These are phyloP conservation scores for Toxotes lorentzi DNA, from an alignment of 2,797 vertebrate genomes.

Conservation along the genomic window DNA sequence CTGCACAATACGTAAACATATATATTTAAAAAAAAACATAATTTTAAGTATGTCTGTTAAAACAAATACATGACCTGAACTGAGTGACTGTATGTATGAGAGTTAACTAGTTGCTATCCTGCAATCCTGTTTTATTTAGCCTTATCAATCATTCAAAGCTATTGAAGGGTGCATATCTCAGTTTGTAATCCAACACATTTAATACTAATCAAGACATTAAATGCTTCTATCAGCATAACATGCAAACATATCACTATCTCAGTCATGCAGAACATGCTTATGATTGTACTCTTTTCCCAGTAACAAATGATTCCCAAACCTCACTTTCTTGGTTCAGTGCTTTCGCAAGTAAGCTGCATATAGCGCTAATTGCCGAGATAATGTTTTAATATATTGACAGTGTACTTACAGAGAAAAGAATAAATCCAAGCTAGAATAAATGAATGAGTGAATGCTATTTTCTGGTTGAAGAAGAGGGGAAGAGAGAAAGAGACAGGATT, in stretches of 20 bases:
- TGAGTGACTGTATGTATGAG: neutral
- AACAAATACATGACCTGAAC: slow-evolving; percentile 1
- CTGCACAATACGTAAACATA: neutral
- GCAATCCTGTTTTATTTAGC: neutral
- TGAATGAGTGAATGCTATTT: slow-evolving; percentile 35
- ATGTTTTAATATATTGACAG: slow-evolving; percentile 59
- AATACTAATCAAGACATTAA: slow-evolving; percentile 43
- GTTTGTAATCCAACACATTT: slow-evolving; percentile 26
- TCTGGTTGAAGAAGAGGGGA: neutral
- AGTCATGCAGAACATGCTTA: slow-evolving; percentile 44
- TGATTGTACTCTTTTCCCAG: slow-evolving; percentile 40
- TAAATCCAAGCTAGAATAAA: slow-evolving; percentile 36
- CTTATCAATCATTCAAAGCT: neutral
- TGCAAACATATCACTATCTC: slow-evolving; percentile 41
- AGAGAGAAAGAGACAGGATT: slow-evolving; percentile 24
- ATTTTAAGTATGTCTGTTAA: neutral
- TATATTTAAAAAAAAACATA: neutral
- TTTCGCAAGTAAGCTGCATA: slow-evolving; percentile 47
- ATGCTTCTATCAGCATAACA: slow-evolving; percentile 35
- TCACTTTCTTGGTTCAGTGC: slow-evolving; percentile 63
- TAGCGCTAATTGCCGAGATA: slow-evolving; percentile 61
- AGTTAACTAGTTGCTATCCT: neutral
- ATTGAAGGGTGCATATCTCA: slow-evolving; percentile 9
- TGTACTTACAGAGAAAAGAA: slow-evolving; percentile 38
- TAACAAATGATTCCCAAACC: slow-evolving; percentile 38